Conservation (phyloP, 2,113 vertebrate genomes). For the Carlito syrichta region DNA sequence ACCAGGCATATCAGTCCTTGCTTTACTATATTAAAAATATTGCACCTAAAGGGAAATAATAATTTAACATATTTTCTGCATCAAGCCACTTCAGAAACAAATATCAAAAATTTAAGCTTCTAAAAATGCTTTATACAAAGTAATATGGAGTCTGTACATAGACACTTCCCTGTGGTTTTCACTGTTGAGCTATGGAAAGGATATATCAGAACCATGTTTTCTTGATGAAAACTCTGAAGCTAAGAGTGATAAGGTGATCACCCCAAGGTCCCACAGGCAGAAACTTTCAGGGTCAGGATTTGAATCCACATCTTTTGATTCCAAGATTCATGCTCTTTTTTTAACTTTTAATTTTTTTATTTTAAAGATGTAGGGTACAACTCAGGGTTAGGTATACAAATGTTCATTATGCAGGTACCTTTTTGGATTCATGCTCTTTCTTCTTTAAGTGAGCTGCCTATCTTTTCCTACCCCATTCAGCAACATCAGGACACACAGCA, state of each 20-base stretch:
- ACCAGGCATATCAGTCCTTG: background rate
- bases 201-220: background rate
- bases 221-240: background rate
- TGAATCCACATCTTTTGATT: background rate
- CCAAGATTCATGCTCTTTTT: background rate
- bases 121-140: background rate
- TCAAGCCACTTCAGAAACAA: background rate
- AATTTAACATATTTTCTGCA: conserved; percentile 11
- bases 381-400: too few species aligned
- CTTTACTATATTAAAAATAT: background rate
- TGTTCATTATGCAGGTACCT: too few species aligned
- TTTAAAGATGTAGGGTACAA: too few species aligned
- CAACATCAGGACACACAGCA: background rate
- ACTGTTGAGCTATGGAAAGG: background rate
- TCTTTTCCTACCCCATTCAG: background rate
- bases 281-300: background rate
- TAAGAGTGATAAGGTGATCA: background rate
- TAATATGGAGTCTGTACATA: background rate
- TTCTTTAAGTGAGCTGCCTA: background rate
- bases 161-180: background rate
- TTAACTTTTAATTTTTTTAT: too few species aligned
- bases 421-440: background rate
- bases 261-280: background rate
- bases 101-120: background rate
- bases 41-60: background rate